Conservation (phyloP, 2,888 invertebrate species). For the Campaea margaritaria region DNA sequence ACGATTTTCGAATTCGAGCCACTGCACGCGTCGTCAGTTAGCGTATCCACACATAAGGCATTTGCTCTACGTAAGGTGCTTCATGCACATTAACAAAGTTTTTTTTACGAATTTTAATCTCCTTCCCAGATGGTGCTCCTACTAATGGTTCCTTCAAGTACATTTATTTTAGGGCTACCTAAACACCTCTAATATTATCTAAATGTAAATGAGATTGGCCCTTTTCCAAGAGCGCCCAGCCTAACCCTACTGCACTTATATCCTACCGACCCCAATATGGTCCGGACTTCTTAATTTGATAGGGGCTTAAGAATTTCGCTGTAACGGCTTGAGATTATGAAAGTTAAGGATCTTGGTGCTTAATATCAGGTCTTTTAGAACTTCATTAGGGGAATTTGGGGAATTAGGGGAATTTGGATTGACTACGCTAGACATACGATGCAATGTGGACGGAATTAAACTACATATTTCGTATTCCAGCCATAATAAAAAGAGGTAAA, state of each 20-base stretch:
- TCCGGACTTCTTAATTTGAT: conserved; percentile 31
- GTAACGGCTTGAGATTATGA: conserved; percentile 20
- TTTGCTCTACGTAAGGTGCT: no score
- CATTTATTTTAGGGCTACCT: conserved; percentile 19
- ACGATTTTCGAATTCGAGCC: no score
- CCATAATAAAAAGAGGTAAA: no score
- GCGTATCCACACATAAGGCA: no score
- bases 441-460: neutral
- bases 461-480: neutral
- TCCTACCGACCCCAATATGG: conserved; percentile 28
- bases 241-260: conserved; percentile 34
- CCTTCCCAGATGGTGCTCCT: conserved; percentile 1
- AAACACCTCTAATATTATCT: conserved; percentile 32
- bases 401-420: neutral
- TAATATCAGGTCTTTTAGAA: neutral
- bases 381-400: neutral
- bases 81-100: no score
- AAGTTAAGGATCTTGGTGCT: conserved; percentile 18
- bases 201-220: conserved; percentile 41
- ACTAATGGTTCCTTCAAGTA: conserved; percentile 8
- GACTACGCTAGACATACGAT: no score
- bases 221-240: conserved; percentile 27
- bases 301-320: conserved; percentile 17
- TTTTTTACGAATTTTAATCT: neutral
- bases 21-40: no score